These are phyloP conservation scores for Hydrotaea cyrtoneurina DNA, from an alignment of 2,888 invertebrate genomes.

Conservation along the genomic window DNA sequence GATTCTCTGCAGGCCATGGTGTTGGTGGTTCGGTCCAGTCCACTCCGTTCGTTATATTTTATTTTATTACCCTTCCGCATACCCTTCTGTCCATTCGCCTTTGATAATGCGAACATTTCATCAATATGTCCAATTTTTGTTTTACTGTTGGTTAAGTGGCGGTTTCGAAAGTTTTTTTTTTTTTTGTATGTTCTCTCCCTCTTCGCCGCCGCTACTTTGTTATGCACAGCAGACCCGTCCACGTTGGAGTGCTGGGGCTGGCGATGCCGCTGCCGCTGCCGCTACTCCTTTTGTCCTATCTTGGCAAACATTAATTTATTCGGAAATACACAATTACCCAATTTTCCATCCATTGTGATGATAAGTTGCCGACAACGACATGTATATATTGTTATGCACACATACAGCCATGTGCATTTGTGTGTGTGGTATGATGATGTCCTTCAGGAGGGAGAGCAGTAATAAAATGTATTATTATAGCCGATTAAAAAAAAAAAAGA, in stretches of 20 bases:
- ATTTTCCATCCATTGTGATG: slow-evolving; percentile 54
- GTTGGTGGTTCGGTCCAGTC: too few relatives aligned
- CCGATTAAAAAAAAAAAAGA: slow-evolving; percentile 54
- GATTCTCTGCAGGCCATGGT: neutral
- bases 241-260: slow-evolving; percentile 34
- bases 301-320: slow-evolving; percentile 66
- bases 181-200: neutral
- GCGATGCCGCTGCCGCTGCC: slow-evolving; percentile 4
- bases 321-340: slow-evolving; percentile 67
- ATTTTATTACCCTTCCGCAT: neutral
- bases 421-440: slow-evolving; percentile 39
- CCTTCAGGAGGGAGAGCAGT: slow-evolving; percentile 37
- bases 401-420: neutral
- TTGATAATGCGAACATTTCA: slow-evolving; percentile 62
- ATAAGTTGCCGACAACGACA: slow-evolving; percentile 33
- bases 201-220: neutral
- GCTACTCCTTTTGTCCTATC: slow-evolving; percentile 52
- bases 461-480: slow-evolving; percentile 59
- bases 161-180: slow-evolving; percentile 26
- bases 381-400: slow-evolving; percentile 31
- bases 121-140: slow-evolving; percentile 60
- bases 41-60: neutral
- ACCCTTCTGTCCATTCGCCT: slow-evolving; percentile 11
- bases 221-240: neutral
- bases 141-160: slow-evolving; percentile 53